Evolutionary conservation across 1,140 invertebrate species (phyloP).

Genomic region (Bombus pascuorum): DNA sequence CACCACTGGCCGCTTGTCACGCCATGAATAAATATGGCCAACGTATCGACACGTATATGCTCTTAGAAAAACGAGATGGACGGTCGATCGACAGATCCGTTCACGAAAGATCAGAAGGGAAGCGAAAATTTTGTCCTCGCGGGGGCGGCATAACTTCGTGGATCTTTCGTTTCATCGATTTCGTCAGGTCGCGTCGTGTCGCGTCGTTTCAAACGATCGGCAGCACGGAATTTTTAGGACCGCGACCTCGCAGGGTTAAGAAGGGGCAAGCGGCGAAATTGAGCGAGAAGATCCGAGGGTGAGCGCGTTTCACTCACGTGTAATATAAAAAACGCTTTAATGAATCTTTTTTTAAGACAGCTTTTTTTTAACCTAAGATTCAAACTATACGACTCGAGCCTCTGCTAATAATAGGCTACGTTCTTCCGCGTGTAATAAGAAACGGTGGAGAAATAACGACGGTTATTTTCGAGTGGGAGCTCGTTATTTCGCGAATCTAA

Average conservation of each 20-base stretch:
- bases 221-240: neutral
- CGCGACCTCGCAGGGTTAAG: neutral
- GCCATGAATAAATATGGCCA: conserved; percentile 19
- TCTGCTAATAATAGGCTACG: neutral
- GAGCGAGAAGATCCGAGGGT: neutral
- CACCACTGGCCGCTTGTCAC: neutral
- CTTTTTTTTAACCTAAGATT: neutral
- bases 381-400: neutral
- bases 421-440: neutral
- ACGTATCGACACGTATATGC: conserved; percentile 3
- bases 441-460: neutral
- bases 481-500: neutral
- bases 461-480: neutral
- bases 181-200: too few relatives aligned
- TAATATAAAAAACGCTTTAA: neutral
- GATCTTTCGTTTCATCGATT: neutral
- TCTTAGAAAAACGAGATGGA: conserved; percentile 14
- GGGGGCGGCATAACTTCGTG: neutral
- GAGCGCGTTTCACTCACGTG: neutral
- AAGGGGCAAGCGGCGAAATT: neutral
- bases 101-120: neutral
- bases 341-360: conserved; percentile 4
- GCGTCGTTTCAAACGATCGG: neutral
- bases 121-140: neutral
- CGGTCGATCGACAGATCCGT: neutral